Conservation (phyloP, 1,140 invertebrate genomes). For the Steinernema feltiae region DNA sequence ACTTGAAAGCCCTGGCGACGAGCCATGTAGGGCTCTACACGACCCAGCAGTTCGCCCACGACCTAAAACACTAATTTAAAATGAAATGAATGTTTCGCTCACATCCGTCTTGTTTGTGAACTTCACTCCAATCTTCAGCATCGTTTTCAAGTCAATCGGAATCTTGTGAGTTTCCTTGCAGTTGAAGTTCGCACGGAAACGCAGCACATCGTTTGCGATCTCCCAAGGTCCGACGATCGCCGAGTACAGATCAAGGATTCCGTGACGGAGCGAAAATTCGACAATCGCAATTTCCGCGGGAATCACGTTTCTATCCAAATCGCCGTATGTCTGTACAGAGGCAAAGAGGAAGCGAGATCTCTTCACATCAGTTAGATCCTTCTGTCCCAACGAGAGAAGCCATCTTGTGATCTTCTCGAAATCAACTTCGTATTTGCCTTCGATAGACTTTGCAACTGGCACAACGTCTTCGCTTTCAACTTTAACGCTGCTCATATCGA, state of each 20-base stretch:
- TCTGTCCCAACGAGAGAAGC: not conserved
- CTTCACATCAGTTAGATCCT: not conserved
- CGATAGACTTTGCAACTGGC: not conserved
- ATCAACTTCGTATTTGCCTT: not conserved
- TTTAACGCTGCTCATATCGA: not conserved
- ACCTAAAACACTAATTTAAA: constrained; percentile 9
- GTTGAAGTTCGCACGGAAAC: constrained; percentile 27
- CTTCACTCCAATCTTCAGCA: not conserved
- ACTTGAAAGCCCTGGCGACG: constrained; percentile 26
- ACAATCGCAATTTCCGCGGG: constrained; percentile 29
- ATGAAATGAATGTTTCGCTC: not conserved
- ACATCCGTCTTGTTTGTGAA: not conserved
- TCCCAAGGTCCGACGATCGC: constrained; percentile 31
- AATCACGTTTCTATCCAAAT: constrained; percentile 30
- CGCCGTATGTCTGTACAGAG: constrained; percentile 33
- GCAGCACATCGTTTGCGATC: constrained; percentile 23
- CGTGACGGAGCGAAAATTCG: constrained; percentile 28
- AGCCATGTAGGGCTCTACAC: constrained; percentile 28
- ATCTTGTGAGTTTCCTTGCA: constrained; percentile 34
- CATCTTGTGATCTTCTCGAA: not conserved
- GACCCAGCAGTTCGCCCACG: constrained; percentile 26
- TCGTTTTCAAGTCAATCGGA: constrained; percentile 19
- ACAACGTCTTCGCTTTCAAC: not conserved
- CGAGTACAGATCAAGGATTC: constrained; percentile 30
- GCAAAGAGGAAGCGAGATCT: constrained; percentile 26